Conservation (phyloP, 2,888 invertebrate species). For the Morinoia aosen region DNA sequence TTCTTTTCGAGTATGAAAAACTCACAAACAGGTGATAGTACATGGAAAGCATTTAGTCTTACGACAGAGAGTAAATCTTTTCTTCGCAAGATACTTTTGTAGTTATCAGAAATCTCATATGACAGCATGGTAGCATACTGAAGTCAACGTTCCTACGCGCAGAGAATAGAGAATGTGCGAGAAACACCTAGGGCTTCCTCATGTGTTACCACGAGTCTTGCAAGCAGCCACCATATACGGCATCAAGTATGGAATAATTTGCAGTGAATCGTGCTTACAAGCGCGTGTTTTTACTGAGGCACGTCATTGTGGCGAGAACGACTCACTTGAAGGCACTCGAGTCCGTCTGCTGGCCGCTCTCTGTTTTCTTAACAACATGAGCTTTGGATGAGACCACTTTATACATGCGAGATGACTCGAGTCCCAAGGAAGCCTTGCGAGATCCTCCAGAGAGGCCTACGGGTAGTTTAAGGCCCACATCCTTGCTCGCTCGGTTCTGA, state of each 20-base stretch:
- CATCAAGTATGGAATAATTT: not conserved
- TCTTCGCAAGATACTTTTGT: too few species aligned
- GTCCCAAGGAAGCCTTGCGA: conserved; percentile 60
- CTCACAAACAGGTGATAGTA: too few species aligned
- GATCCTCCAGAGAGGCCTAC: conserved; percentile 66
- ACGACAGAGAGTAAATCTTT: too few species aligned
- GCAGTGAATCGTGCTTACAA: conserved; percentile 44
- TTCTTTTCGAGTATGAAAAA: too few species aligned
- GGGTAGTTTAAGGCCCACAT: conserved; percentile 66
- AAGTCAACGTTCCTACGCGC: too few species aligned
- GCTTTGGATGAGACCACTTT: conserved; percentile 68
- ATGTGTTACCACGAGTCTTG: not conserved
- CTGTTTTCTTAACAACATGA: conserved; percentile 72
- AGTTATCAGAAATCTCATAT: too few species aligned
- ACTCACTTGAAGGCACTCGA: conserved; percentile 73
- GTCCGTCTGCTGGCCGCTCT: conserved; percentile 76
- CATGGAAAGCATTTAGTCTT: too few species aligned
- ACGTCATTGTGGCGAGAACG: not conserved
- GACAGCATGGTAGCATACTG: too few species aligned
- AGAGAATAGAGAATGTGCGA: too few species aligned
- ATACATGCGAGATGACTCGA: conserved; percentile 66
- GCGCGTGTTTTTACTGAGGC: not conserved
- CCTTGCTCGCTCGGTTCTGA: conserved; percentile 64
- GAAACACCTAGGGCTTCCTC: too few species aligned
- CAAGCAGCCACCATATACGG: not conserved